phyloP scores from a whole-genome alignment of 2,888 invertebrate species.

The Pelosia muscerda region DNA sequence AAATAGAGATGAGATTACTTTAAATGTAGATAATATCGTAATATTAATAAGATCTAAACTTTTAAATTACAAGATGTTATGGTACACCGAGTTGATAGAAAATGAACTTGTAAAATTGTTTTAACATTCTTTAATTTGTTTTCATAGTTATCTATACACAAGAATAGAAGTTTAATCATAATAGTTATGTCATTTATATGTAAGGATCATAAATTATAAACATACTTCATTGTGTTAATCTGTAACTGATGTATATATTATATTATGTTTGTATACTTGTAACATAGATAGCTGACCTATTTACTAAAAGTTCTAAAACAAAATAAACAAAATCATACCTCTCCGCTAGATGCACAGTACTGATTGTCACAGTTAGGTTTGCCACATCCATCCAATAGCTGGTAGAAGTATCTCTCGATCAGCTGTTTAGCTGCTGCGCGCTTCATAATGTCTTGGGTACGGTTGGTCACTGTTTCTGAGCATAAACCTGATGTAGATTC shows the following conservation, averaged over 20 bases:
- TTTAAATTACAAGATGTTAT: neutral
- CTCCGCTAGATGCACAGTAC: slow-evolving; percentile 96
- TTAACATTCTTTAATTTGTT: neutral
- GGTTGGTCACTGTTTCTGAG: slow-evolving; percentile 62
- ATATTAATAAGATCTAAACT: too few species aligned
- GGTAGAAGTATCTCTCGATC: slow-evolving; percentile 97
- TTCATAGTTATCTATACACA: neutral
- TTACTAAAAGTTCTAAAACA: neutral
- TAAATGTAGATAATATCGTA: too few species aligned
- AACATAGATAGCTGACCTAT: neutral
- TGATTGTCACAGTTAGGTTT: slow-evolving; percentile 94
- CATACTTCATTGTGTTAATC: neutral
- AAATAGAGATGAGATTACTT: too few species aligned
- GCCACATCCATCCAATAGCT: slow-evolving; percentile 96
- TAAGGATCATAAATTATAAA: neutral
- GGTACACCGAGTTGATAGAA: neutral
- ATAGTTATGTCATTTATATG: neutral
- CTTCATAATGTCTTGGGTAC: slow-evolving; percentile 89
- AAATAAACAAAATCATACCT: slow-evolving; percentile 80
- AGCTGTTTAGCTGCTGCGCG: slow-evolving; percentile 93
- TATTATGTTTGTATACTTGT: neutral
- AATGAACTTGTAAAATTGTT: neutral
- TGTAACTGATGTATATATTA: too few species aligned
- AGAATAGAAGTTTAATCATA: too few species aligned
- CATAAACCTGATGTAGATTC: slow-evolving; percentile 73